Percentiles rank a stretch among this genome's conserved stretches.
These are phyloP conservation scores for Metalampra italica DNA, from an alignment of 2,888 invertebrate species.

Conservation along the genomic window DNA sequence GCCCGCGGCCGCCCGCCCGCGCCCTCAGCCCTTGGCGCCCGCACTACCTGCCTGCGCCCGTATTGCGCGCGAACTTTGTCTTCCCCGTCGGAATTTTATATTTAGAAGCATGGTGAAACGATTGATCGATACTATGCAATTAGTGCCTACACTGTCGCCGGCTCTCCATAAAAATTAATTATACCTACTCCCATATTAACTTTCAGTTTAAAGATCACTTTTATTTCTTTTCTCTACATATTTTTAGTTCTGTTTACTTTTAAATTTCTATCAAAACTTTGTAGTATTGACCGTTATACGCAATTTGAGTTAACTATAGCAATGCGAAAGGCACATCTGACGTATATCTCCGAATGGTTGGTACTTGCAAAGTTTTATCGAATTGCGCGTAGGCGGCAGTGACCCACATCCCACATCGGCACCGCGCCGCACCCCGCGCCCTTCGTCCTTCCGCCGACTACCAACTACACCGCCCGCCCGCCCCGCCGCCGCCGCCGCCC, in stretches of 20 bases:
- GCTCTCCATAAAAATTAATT: constrained; percentile 12
- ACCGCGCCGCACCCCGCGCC: constrained; percentile 48
- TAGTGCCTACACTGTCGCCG: constrained; percentile 60
- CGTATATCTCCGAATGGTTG: neutral
- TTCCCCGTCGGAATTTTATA: constrained; percentile 76
- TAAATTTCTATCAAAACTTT: neutral
- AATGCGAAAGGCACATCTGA: too few species aligned
- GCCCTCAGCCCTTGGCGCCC: constrained; percentile 44
- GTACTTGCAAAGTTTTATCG: constrained; percentile 65
- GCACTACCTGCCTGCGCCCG: constrained; percentile 61
- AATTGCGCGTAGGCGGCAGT: constrained; percentile 72
- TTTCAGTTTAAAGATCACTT: neutral
- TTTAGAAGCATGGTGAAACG: constrained; percentile 76
- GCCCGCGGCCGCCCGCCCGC: constrained; percentile 48
- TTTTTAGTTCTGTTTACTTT: neutral
- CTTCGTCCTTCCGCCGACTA: constrained; percentile 46
- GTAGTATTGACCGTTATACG: neutral
- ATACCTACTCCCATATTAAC: neutral
- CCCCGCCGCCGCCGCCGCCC: constrained; percentile 49
- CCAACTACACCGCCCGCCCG: constrained; percentile 31
- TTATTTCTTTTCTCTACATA: neutral
- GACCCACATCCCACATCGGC: constrained; percentile 57
- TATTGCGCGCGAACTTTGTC: constrained; percentile 78
- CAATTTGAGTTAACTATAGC: too few species aligned
- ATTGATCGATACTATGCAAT: constrained; percentile 77